Evolutionary conservation across 2,888 invertebrate species (phyloP), one percentile per base, ranked within the genome.

Genomic region (Heliconius erato): DNA sequence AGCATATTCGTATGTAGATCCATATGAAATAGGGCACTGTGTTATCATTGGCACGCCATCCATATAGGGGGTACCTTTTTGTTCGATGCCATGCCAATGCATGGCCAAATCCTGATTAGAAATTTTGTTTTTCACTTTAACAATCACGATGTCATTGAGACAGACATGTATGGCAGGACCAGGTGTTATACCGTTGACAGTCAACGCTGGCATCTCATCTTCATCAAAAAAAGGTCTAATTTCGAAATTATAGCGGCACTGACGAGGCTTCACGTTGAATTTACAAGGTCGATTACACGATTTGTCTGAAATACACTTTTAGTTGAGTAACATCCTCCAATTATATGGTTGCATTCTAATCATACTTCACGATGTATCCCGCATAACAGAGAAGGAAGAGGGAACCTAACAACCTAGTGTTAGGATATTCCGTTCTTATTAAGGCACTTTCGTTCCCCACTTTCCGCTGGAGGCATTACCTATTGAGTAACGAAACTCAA

Each of bases 21-120:
- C 97, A 87, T 97, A 97, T 0, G 96, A 92, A 85, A 98, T 97
- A 0, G 98, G 97, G 87, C 98, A 98, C 89, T 98, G 98, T 0
- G 98, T 97, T n/a, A 98, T 94, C 96, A 97, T 96, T 0, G 98
- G 97, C 6, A 97, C 97, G 2, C 98, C 98, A 86, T 98, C 98
- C 97, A 98, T 98, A 88, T 96, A 97, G 0, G 97, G 97, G 4
- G 97, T 96, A 49, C 96, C 96, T 87, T 96, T 92, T 91, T 97
- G 97, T 49, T 94, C 93, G 7, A 96, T 82, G 0, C 98, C 98
- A 88, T 98, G 97, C 98, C 98, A 98, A 90, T 98, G 98, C 16
- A 98, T 94, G 12, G 97, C 96, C 1, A 97, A 91, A 78, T 97
- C 97, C 88, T 97, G 97, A 44, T 97, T 97, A 0, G 97, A 97